Evolutionary conservation across 1,140 invertebrate species (phyloP).

Genomic region (Caerostris extrusa): DNA sequence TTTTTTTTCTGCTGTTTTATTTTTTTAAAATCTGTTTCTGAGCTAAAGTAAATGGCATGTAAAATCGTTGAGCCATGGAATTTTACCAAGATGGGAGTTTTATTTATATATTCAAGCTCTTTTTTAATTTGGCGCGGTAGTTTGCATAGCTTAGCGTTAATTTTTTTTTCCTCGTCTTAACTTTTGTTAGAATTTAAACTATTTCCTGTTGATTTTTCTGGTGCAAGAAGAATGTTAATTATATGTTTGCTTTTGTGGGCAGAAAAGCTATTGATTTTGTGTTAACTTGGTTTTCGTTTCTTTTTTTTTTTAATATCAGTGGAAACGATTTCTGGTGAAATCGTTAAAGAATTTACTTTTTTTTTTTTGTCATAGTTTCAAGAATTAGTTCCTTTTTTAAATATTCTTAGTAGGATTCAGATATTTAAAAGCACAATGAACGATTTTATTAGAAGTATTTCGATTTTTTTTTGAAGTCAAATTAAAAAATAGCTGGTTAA

Average conservation of each 20-base stretch:
- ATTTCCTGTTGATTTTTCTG: constrained; percentile 18
- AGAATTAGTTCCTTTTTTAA: neutral
- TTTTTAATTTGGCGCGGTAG: constrained; percentile 23
- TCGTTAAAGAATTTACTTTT: neutral
- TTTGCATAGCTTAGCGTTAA: neutral
- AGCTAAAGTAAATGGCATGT: constrained; percentile 19
- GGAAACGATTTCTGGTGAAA: neutral
- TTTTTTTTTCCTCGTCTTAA: neutral
- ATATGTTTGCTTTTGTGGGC: neutral
- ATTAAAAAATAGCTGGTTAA: no score
- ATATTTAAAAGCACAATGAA: neutral
- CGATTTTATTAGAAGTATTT: no score
- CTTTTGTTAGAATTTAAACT: constrained; percentile 20
- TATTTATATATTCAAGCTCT: neutral
- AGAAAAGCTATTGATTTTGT: neutral
- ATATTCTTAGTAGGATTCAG: neutral
- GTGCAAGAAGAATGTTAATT: neutral
- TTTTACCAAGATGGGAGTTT: neutral
- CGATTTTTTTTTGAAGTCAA: no score
- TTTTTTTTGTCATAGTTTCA: neutral
- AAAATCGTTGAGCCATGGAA: constrained; percentile 9
- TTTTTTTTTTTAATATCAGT: neutral
- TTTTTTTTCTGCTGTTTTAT: no score
- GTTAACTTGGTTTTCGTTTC: neutral
- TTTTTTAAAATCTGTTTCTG: constrained; percentile 10